phyloP scores from a whole-genome alignment of 2,113 vertebrate species.

The Melanostigma gelatinosum region DNA sequence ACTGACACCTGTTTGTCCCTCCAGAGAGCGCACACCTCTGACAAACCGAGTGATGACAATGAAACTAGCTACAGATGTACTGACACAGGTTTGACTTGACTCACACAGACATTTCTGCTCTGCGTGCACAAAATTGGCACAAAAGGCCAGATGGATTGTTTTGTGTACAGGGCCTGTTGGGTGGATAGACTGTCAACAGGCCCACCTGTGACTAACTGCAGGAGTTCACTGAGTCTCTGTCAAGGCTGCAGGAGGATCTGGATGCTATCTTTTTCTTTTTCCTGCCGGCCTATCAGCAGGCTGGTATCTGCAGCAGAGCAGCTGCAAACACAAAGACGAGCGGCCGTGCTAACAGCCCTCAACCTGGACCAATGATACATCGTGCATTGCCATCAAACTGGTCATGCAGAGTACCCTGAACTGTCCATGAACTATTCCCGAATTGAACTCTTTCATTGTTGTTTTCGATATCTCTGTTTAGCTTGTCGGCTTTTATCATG shows the following conservation, averaged over 20 bases:
- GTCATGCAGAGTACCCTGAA: background rate
- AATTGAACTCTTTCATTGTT: background rate
- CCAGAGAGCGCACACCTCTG: too few relatives aligned
- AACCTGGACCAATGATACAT: background rate
- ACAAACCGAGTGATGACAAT: too few relatives aligned
- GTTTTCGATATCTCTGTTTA: background rate
- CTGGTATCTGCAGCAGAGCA: conserved; percentile 29
- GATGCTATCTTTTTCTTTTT: background rate
- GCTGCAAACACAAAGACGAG: conserved; percentile 30
- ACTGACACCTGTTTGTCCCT: background rate
- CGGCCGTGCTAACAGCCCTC: background rate
- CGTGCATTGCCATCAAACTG: background rate
- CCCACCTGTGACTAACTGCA: conserved; percentile 2
- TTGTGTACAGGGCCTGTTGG: background rate
- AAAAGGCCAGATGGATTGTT: background rate
- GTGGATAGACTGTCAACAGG: conserved; percentile 1
- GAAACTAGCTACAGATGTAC: background rate
- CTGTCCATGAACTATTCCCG: background rate
- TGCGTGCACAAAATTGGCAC: background rate
- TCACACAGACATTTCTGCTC: background rate
- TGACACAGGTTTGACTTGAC: background rate
- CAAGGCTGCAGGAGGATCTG: conserved; percentile 43
- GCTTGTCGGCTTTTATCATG: background rate
- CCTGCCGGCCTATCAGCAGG: conserved; percentile 38
- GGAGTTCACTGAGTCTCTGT: background rate